These are phyloP conservation scores for Anguilla japonica DNA, from an alignment of 2,113 vertebrate genomes.

Conservation along the genomic window DNA sequence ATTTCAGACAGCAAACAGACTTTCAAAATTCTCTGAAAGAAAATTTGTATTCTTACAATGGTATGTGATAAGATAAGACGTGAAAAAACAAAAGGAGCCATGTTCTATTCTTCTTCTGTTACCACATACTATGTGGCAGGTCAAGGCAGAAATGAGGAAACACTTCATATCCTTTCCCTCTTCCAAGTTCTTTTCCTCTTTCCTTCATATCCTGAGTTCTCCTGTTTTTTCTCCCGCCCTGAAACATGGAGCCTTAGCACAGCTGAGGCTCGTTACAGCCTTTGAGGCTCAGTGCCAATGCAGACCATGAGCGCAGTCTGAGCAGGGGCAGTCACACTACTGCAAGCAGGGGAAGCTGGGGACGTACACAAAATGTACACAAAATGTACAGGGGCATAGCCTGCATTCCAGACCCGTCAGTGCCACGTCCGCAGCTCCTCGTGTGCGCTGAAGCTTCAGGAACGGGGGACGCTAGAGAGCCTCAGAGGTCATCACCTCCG, in stretches of 20 bases:
- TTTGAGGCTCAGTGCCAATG: conserved; percentile 28
- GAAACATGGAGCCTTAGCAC: conserved; percentile 34
- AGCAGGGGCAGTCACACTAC: neutral
- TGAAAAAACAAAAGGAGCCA: neutral
- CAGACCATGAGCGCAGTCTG: neutral
- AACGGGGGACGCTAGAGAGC: neutral
- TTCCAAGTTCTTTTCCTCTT: neutral
- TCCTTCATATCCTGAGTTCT: neutral
- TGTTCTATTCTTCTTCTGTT: neutral
- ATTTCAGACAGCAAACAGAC: neutral
- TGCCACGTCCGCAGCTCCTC: neutral
- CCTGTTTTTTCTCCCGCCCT: neutral
- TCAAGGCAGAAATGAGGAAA: neutral
- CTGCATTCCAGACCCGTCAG: neutral
- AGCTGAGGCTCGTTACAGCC: conserved; percentile 20
- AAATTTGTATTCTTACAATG: neutral
- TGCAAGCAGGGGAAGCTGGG: too few species aligned
- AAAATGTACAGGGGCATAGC: neutral
- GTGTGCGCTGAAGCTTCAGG: neutral
- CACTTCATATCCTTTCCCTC: neutral
- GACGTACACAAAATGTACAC: neutral
- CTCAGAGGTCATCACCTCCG: neutral
- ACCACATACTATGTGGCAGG: neutral
- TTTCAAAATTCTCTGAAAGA: neutral
- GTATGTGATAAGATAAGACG: neutral